Evolutionary conservation across 2,797 vertebrate genomes (phyloP), one percentile per base, ranked within the genome.

Genomic region (Molothrus ater): DNA sequence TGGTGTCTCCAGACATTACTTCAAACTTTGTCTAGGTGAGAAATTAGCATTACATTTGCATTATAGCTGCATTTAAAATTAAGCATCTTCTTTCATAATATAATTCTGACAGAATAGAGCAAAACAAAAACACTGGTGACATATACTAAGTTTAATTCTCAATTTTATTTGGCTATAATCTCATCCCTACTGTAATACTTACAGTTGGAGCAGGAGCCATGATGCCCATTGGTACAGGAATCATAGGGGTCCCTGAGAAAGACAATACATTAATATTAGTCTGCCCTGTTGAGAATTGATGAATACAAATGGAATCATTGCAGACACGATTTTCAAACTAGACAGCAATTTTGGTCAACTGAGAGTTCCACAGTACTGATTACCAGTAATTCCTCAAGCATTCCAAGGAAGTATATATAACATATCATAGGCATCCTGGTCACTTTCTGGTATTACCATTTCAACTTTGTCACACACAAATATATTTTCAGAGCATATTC

Each of bases 221-320:
- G 97, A 99, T 98, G 95, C 99, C 98, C 99, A 99, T 99, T 87
- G 99, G 99, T 93, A 99, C 98, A 90, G 99, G 99, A 98, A 99
- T 99, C 99, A 99, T 99, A 75, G 98, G 99, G 42, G 99, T 98
- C 76, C 99, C 99, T 99, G 96, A 60, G 36, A 90, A 94, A 94
- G 74, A 80, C 51, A 95, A 81, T 50, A 80, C 50, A 40, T 28
- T 54, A 51, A 32, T 43, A 65, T 96, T 80, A 91, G 61, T 28
- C 13, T 72, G 40, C 12, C 18, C 28, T 42, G 66, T 38, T 65
- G 34, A 72, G n/a, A 83, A 68, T 19, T 50, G 63, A 91, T 40
- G 13, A 80, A 92, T 42, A 89, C 8, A 69, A 69, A 73, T 17
- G 1, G 83, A 88, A 43, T 75, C 8, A 64, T 3, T 2, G 2